Conservation (phyloP, 1,140 invertebrate genomes). For the Akabosia matsudoensis region DNA sequence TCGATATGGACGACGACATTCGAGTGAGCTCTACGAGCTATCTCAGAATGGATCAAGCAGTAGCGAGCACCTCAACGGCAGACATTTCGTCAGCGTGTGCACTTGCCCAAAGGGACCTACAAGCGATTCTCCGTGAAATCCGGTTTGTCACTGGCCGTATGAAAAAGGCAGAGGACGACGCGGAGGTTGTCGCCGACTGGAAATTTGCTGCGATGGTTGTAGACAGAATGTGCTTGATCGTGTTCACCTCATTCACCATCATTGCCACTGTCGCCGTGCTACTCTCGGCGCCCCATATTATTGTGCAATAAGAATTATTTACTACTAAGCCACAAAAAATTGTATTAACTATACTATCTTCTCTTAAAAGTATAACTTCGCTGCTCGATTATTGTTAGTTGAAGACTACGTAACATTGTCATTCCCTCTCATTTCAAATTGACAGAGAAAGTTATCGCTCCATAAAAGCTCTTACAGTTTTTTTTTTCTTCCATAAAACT, state of each 20-base stretch:
- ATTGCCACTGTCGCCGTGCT: slow-evolving; percentile 92
- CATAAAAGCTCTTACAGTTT: no score
- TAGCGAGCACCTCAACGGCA: slow-evolving; percentile 49
- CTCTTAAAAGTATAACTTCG: no score
- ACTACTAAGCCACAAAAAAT: not conserved
- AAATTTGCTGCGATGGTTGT: slow-evolving; percentile 99
- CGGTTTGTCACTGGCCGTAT: slow-evolving; percentile 89
- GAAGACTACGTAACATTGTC: no score
- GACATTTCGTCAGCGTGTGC: slow-evolving; percentile 41
- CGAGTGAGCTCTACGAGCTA: slow-evolving; percentile 57
- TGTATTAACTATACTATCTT: not conserved
- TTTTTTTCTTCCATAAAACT: no score
- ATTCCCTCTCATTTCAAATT: no score
- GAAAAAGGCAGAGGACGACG: slow-evolving; percentile 82
- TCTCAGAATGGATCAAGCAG: slow-evolving; percentile 45
- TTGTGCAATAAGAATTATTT: slow-evolving; percentile 70
- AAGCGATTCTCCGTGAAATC: slow-evolving; percentile 83
- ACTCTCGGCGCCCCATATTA: slow-evolving; percentile 89
- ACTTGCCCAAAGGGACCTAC: slow-evolving; percentile 64
- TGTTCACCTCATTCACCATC: slow-evolving; percentile 94
- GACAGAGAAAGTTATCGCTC: no score
- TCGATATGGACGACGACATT: slow-evolving; percentile 93
- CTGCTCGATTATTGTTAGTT: no score
- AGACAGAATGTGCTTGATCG: slow-evolving; percentile 93
- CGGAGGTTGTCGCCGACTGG: slow-evolving; percentile 94